Evolutionary conservation across 2,113 vertebrate species (phyloP).

Genomic region (Neolamprologus hecqui): DNA sequence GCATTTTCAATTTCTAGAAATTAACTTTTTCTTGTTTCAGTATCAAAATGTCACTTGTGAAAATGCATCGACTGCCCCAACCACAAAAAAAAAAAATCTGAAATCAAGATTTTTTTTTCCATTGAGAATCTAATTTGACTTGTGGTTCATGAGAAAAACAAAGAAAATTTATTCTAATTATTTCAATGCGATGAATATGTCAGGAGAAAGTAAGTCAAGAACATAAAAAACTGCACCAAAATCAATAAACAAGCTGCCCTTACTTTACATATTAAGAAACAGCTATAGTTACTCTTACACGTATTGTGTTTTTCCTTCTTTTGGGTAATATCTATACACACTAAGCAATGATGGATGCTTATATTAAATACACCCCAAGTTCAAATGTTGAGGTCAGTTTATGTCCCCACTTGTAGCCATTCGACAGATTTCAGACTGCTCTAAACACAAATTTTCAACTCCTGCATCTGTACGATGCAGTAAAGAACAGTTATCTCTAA

Average conservation of each 20-base stretch:
- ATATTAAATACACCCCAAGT: neutral
- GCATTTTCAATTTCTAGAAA: neutral
- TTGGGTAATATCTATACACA: neutral
- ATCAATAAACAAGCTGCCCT: neutral
- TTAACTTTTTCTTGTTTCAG: neutral
- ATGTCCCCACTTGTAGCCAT: too few relatives aligned
- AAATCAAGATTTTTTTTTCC: too few relatives aligned
- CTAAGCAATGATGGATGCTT: neutral
- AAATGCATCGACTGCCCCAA: too few relatives aligned
- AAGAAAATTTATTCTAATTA: neutral
- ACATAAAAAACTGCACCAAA: neutral
- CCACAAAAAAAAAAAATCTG: too few relatives aligned
- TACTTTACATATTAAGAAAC: neutral
- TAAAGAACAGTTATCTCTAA: neutral
- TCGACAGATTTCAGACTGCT: neutral
- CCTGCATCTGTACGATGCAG: neutral
- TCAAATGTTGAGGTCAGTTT: neutral
- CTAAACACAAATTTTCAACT: neutral
- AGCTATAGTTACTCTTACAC: neutral
- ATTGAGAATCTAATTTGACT: neutral
- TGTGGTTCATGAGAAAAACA: neutral
- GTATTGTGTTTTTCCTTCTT: accelerated
- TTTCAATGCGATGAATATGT: accelerated
- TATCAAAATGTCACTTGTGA: neutral
- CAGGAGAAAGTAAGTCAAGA: neutral